Percentiles rank a stretch among this genome's conserved stretches.
Evolutionary conservation across 2,888 invertebrate species (phyloP).

Genomic region (Phyllotreta striolata): DNA sequence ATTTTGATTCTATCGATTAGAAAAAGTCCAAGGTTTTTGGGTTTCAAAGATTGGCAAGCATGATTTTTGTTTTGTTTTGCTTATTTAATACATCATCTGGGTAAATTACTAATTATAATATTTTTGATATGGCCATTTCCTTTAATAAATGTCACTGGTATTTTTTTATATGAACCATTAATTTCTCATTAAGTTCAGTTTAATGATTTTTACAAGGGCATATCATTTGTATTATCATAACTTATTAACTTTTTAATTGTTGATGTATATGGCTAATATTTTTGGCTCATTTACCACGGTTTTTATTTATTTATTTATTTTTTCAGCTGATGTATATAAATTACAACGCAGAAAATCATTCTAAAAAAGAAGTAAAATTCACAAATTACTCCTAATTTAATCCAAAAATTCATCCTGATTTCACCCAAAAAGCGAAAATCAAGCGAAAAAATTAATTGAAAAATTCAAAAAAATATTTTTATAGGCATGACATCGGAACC

Average conservation of each 20-base stretch:
- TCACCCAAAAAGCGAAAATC: no score
- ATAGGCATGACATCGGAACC: constrained; percentile 71
- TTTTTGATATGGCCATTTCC: constrained; percentile 11
- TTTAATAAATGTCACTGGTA: not conserved
- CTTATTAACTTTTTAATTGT: constrained; percentile 7
- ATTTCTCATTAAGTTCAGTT: not conserved
- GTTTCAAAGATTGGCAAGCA: not conserved
- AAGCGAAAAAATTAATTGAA: no score
- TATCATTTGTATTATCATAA: constrained; percentile 4
- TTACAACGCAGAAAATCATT: not conserved
- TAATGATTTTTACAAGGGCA: constrained; percentile 1
- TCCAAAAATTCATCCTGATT: no score
- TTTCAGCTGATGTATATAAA: not conserved
- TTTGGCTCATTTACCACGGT: not conserved
- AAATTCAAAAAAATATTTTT: no score
- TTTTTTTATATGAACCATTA: not conserved
- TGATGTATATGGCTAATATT: not conserved
- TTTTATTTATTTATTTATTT: not conserved
- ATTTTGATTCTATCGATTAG: no score
- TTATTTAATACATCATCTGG: not conserved
- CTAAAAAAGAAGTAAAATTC: not conserved
- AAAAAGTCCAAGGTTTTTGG: constrained; percentile 2
- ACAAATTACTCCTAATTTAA: no score
- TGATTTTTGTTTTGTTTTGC: constrained; percentile 9
- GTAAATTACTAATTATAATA: constrained; percentile 14